Evolutionary conservation across 2,113 vertebrate species (phyloP).

Genomic region (Fregetta grallaria): DNA sequence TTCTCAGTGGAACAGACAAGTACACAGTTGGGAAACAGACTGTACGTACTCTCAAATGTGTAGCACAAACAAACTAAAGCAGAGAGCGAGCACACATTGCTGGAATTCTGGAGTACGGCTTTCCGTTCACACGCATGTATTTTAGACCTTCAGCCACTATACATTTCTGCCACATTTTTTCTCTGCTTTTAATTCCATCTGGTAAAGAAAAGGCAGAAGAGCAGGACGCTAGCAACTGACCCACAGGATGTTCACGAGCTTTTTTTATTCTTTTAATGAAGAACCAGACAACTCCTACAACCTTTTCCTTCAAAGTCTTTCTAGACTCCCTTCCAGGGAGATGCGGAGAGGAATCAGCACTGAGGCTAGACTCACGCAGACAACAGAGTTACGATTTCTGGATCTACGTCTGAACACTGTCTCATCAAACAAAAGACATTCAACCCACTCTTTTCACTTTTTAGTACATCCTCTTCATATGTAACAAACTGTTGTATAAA

Average conservation of each 20-base stretch:
- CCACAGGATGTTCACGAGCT: not conserved
- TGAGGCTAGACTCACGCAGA: not conserved
- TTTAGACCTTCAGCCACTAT: not conserved
- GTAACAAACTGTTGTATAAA: not conserved
- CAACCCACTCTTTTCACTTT: not conserved
- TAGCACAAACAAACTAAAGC: not conserved
- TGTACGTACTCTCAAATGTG: not conserved
- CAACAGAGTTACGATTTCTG: not conserved
- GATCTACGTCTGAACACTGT: not conserved
- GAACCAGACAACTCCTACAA: not conserved
- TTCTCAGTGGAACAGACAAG: not conserved
- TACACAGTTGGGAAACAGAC: not conserved
- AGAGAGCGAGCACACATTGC: not conserved
- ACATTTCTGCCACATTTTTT: not conserved
- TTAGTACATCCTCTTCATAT: not conserved
- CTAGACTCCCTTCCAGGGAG: not conserved
- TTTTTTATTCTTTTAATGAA: not conserved
- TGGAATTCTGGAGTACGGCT: not conserved
- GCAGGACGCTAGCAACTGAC: not conserved
- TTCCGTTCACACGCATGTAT: not conserved
- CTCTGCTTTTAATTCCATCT: not conserved
- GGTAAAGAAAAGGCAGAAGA: not conserved
- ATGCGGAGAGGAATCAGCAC: not conserved
- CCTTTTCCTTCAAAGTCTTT: not conserved
- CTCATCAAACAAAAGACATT: not conserved